Conservation (phyloP, 2,113 vertebrate genomes). For the Oryzias melastigma region DNA sequence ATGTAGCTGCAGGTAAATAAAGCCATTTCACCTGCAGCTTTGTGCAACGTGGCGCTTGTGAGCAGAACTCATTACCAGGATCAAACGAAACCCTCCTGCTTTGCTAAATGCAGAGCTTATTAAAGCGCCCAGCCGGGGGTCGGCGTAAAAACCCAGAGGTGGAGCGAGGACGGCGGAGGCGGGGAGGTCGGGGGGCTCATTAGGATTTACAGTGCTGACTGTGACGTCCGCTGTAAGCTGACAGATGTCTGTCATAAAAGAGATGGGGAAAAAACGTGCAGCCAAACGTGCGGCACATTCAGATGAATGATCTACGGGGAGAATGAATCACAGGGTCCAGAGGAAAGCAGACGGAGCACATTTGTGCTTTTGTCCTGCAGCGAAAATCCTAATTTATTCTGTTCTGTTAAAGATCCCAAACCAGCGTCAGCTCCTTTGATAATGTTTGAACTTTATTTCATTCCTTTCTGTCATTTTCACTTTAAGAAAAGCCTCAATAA, state of each 20-base stretch:
- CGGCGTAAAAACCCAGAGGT: slow-evolving; percentile 49
- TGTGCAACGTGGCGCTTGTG: slow-evolving; percentile 60
- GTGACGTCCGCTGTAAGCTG: slow-evolving; percentile 33
- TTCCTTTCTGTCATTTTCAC: too few relatives aligned
- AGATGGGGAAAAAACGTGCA: neutral
- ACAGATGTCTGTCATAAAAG: slow-evolving; percentile 21
- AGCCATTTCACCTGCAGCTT: slow-evolving; percentile 57
- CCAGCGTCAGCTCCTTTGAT: too few relatives aligned
- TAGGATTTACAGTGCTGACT: slow-evolving; percentile 61
- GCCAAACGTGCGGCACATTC: slow-evolving; percentile 1
- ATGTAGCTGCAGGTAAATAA: slow-evolving; percentile 44
- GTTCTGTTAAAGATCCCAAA: too few relatives aligned
- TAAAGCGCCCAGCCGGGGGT: slow-evolving; percentile 67
- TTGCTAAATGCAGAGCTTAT: slow-evolving; percentile 63
- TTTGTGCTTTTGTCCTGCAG: too few relatives aligned
- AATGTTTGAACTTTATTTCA: too few relatives aligned
- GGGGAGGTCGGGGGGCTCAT: slow-evolving; percentile 50
- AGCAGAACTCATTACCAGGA: slow-evolving; percentile 68
- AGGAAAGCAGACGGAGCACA: too few relatives aligned
- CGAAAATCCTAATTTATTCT: too few relatives aligned
- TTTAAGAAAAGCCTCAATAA: too few relatives aligned
- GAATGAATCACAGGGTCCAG: neutral
- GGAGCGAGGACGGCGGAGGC: neutral
- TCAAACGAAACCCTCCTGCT: slow-evolving; percentile 70
- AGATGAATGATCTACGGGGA: neutral